Evolutionary conservation across 2,888 invertebrate genomes (phyloP), one percentile per base, ranked within the genome.

Genomic region (Caenorhabditis afra): DNA sequence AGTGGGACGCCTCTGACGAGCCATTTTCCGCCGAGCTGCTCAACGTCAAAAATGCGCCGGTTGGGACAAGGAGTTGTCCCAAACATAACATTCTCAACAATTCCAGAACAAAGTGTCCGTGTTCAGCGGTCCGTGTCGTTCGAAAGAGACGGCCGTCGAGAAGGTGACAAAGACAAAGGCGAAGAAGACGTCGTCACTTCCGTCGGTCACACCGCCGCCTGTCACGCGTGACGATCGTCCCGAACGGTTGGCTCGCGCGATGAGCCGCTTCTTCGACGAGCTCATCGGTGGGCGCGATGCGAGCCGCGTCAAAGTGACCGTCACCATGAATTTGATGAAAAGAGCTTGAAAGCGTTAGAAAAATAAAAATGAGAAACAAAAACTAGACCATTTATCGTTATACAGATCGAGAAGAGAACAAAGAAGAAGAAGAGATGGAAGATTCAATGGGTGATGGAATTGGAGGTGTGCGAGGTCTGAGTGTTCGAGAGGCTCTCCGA

Each of bases 1-100:
- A 84, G 47, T 84, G 84, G 84, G 79, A 81, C 35, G 61, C 75
- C 22, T 78, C 76, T 35, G 82, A 80, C 45, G 78, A 68, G 16
- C 81, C 84, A 20, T 84, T 81, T 59, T 73, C 82, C 20, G 67
- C 82, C 29, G 82, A 81, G 35, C 68, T 84, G 49, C 70, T 84
- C 35, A 83, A 84, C 45, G 79, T 84, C 18, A 84, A 83, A 68
- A 82, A 83, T 62, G 79, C 83, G 49, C 79, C 81, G 58, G 81
- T 80, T n/a, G n/a, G n/a, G 47, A 53, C 41, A 29, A 29, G 29
- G 7, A 7, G 7, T 7, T 29, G 29, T 3, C 29, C 29, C 7
- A n/a, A n/a, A n/a, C n/a, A n/a, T n/a, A n/a, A n/a, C n/a, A n/a
- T n/a, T n/a, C n/a, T n/a, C n/a, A n/a, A n/a, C n/a, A n/a, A n/a